Evolutionary conservation across 1,140 invertebrate species (phyloP), one percentile per base, ranked within the genome.

Genomic region (Papilio glaucus): DNA sequence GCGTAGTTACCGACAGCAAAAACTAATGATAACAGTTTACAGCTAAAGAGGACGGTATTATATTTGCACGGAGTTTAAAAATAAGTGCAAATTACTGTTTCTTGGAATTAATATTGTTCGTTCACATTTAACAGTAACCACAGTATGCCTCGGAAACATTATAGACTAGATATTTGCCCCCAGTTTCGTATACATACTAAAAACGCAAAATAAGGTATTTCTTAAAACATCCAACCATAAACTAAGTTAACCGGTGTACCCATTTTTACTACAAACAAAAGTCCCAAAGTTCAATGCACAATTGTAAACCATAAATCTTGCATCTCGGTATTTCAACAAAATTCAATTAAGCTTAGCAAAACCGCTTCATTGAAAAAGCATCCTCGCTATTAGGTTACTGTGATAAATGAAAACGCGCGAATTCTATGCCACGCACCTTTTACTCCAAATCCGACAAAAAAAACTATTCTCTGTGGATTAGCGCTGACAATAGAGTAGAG

Each of bases 391-490:
- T 69, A 69, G 42, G 42, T 69, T 69, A 69, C 67, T 42, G 26
- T 15, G 21, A 33, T 49, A 49, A 69, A 69, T 69, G 65, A 69
- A 49, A 49, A 18, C n/a, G 26, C 65, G 63, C 63, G 63, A 67
- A 53, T 69, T 69, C 42, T 33, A 69, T 53, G 29, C n/a, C 42
- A 42, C 38, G 39, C 67, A 69, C 67, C 67, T 69, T 69, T 69
- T 72, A 62, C 74, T 57, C 63, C 72, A 72, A 69, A 61, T 67
- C 21, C 33, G 42, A 71, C 61, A 74, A 79, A 73, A 73, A 71
- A 72, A 65, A 18, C 69, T 71, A 74, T 74, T 76, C 77, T 73
- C 72, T 73, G 18, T 39, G 75, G 77, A 79, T 79, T 79, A 79
- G 57, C 42, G 69, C 33, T 65, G 61, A 78, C 72, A 73, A 76